Evolutionary conservation across 2,113 vertebrate species (phyloP).

Genomic region (Mormyrus iriodes): DNA sequence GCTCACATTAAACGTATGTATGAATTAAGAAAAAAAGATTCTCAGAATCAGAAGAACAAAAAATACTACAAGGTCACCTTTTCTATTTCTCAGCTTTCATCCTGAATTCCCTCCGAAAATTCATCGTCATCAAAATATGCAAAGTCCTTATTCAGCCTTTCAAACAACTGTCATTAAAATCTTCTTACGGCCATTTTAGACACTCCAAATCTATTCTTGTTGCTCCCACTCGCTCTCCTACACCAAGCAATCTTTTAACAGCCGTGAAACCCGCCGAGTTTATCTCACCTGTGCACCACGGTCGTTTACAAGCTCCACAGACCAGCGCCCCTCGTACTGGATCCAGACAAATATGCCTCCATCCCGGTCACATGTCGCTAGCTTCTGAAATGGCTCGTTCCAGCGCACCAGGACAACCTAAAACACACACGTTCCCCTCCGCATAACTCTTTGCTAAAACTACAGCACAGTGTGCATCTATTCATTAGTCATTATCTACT

Average conservation of each 20-base stretch:
- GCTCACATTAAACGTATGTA: neutral
- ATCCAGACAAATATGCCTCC: slow-evolving; percentile 99
- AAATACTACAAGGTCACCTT: neutral
- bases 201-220: neutral
- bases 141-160: neutral
- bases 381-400: slow-evolving; percentile 98
- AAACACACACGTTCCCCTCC: slow-evolving; percentile 20
- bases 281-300: slow-evolving; percentile 84
- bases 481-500: neutral
- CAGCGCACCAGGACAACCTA: slow-evolving; percentile 95
- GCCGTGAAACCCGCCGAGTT: neutral
- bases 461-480: neutral
- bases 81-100: neutral
- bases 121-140: neutral
- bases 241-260: neutral
- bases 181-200: neutral
- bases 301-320: slow-evolving; percentile 95
- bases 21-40: neutral
- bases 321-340: slow-evolving; percentile 97
- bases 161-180: neutral
- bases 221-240: neutral
- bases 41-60: neutral
- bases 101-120: neutral
- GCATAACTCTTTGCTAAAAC: neutral
- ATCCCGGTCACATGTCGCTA: slow-evolving; percentile 95